These are phyloP conservation scores for Crocidura indochinensis DNA, from an alignment of 2,797 vertebrate species.

Conservation along the genomic window DNA sequence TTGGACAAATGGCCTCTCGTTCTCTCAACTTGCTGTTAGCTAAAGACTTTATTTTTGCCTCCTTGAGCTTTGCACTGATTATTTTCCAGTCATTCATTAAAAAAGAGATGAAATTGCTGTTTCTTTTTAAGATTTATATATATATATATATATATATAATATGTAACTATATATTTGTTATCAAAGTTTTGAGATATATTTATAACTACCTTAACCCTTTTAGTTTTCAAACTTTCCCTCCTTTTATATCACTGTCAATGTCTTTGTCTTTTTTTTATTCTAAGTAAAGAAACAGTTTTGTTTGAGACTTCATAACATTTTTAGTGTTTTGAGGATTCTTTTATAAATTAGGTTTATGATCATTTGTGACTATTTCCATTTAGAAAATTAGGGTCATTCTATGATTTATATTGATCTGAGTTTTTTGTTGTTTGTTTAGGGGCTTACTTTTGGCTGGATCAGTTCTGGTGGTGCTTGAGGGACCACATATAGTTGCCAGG, in stretches of 20 bases:
- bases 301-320: slow-evolving; percentile 66
- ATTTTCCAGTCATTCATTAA: slow-evolving; percentile 31
- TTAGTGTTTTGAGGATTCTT: slow-evolving; percentile 69
- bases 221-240: slow-evolving; percentile 40
- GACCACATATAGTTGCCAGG: too few species aligned
- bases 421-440: too few species aligned
- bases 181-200: slow-evolving; percentile 52
- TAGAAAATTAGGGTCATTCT: slow-evolving; percentile 86
- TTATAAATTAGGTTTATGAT: slow-evolving; percentile 77
- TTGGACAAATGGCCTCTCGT: slow-evolving; percentile 19
- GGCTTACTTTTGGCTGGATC: slow-evolving; percentile 86
- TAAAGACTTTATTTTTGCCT: slow-evolving; percentile 53
- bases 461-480: too few species aligned
- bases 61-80: slow-evolving; percentile 39
- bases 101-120: too few species aligned
- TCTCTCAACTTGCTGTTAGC: slow-evolving; percentile 14
- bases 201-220: slow-evolving; percentile 29
- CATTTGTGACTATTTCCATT: slow-evolving; percentile 80
- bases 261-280: slow-evolving; percentile 35
- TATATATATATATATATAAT: too few species aligned
- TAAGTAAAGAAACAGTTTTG: neutral
- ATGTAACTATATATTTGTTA: slow-evolving; percentile 9
- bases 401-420: slow-evolving; percentile 42
- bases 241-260: neutral
- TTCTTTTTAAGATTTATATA: too few species aligned